Conservation (phyloP, 2,113 vertebrate species). For the Ibidorhyncha struthersii region DNA sequence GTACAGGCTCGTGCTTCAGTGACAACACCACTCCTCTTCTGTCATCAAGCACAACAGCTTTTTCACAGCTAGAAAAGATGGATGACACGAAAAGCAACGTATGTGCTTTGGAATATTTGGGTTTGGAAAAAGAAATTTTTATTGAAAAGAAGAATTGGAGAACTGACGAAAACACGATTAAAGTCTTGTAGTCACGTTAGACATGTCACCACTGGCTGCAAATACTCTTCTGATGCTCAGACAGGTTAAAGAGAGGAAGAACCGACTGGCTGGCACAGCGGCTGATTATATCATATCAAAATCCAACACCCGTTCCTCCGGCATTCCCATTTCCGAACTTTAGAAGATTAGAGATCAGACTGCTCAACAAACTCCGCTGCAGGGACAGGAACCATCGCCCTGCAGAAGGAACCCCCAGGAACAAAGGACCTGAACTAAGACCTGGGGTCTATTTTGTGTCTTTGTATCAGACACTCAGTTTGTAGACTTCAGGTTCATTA, state of each 20-base stretch:
- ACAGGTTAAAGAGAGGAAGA: background rate
- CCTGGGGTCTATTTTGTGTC: accelerated
- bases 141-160: background rate
- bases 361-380: background rate
- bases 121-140: background rate
- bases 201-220: background rate
- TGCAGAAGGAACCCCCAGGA: background rate
- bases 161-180: background rate
- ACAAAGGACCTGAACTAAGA: background rate
- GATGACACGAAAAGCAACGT: background rate
- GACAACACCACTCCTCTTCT: background rate
- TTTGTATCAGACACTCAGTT: background rate
- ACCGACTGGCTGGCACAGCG: background rate
- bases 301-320: background rate
- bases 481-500: background rate
- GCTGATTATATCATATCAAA: background rate
- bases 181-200: background rate
- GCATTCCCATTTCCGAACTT: background rate
- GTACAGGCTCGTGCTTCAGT: background rate
- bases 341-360: background rate
- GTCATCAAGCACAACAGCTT: background rate
- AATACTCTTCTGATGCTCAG: background rate
- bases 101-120: background rate
- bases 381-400: background rate
- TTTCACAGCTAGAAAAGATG: background rate